Evolutionary conservation across 1,140 invertebrate species (phyloP).

Genomic region (Caenorhabditis brenneri): DNA sequence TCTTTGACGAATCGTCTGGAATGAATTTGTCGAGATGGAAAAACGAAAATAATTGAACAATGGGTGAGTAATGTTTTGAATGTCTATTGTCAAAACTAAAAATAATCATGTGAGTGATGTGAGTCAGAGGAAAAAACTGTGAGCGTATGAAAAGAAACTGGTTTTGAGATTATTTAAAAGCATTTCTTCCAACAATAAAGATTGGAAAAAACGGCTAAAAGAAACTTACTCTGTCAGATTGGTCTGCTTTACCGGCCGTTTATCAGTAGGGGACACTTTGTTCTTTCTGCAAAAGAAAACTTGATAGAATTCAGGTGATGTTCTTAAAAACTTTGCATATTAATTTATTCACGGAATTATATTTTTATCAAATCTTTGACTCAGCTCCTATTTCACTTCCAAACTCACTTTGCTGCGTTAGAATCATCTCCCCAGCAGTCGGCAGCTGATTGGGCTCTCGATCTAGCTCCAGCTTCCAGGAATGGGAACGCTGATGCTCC

Average conservation of each 20-base stretch:
- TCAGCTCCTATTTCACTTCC: no score
- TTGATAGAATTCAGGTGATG: no score
- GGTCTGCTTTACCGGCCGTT: not conserved
- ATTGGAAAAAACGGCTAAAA: no score
- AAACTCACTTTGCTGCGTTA: not conserved
- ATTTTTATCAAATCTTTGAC: no score
- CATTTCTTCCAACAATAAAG: not conserved
- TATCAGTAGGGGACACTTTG: not conserved
- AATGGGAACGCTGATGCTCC: not conserved
- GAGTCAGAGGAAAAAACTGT: not conserved
- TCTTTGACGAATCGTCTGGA: conserved; percentile 31
- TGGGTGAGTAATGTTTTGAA: not conserved
- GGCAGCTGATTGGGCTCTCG: conserved; percentile 12
- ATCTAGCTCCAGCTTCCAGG: not conserved
- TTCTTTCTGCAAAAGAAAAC: not conserved
- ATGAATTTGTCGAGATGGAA: not conserved
- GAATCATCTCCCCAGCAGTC: not conserved
- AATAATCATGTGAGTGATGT: not conserved
- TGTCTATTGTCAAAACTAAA: not conserved
- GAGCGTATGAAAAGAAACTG: not conserved
- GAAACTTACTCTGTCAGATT: not conserved
- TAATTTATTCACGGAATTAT: no score
- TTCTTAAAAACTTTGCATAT: no score
- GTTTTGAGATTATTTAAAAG: no score
- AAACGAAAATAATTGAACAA: not conserved